Evolutionary conservation across 2,888 invertebrate genomes (phyloP).

Genomic region (Euzetes globulus): DNA sequence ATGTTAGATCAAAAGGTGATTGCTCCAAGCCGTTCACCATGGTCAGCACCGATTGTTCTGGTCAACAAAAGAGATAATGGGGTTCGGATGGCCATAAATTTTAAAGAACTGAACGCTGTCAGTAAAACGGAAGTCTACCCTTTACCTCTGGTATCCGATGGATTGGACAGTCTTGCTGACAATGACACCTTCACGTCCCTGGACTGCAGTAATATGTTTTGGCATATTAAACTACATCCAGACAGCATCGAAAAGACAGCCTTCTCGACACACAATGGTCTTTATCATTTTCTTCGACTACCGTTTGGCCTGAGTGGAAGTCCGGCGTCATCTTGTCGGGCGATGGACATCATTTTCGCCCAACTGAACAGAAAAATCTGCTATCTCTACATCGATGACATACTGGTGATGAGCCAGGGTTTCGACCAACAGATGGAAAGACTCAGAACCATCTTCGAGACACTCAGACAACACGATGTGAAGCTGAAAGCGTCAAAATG

Average conservation of each 20-base stretch:
- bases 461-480: not conserved
- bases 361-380: not conserved
- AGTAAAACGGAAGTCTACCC: no score
- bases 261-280: no score
- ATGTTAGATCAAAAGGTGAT: not conserved
- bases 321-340: not conserved
- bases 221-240: no score
- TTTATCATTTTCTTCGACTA: no score
- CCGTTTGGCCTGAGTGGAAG: not conserved
- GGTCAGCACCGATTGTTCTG: slow-evolving; percentile 8
- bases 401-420: not conserved
- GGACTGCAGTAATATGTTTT: no score
- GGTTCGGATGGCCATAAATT: not conserved
- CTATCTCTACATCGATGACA: not conserved
- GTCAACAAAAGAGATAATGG: not conserved
- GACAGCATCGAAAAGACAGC: no score
- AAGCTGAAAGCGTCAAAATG: not conserved
- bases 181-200: no score
- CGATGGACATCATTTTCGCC: not conserved
- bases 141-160: no score
- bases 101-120: no score
- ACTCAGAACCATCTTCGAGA: not conserved
- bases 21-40: not conserved
- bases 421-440: not conserved
- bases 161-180: no score